Conservation (phyloP, 2,888 invertebrate genomes). For the Noctua janthe region DNA sequence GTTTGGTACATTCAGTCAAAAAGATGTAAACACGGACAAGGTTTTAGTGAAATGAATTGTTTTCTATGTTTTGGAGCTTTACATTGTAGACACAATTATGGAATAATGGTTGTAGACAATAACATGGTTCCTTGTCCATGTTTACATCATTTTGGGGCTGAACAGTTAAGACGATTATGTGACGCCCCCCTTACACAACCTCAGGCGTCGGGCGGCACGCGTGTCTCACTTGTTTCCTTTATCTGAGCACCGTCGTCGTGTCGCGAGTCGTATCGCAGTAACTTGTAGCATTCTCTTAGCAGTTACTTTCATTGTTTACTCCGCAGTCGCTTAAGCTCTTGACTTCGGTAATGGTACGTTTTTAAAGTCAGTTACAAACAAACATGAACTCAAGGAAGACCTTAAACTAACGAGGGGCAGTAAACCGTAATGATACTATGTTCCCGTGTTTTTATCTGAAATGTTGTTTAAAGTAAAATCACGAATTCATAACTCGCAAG, state of each 20-base stretch:
- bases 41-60: too few species aligned
- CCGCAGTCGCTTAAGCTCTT: background rate
- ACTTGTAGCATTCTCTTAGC: background rate
- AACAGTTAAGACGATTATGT: background rate
- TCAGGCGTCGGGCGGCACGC: background rate
- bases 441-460: slow-evolving; percentile 47
- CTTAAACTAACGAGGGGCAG: slow-evolving; percentile 20
- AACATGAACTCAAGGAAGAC: slow-evolving; percentile 1
- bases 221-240: background rate
- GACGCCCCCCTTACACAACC: background rate
- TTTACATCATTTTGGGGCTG: too few species aligned
- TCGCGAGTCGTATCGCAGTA: background rate
- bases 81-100: too few species aligned
- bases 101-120: too few species aligned
- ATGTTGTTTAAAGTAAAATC: slow-evolving; percentile 40
- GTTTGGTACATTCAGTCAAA: background rate
- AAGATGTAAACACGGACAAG: too few species aligned
- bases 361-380: background rate
- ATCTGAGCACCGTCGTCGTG: background rate
- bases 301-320: background rate
- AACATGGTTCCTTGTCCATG: too few species aligned
- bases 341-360: background rate
- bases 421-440: slow-evolving; percentile 29
- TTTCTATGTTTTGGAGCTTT: too few species aligned
- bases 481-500: slow-evolving; percentile 34